A percentile compares a stretch with the other conserved stretches of the same genome.
These are phyloP conservation scores for Galeopsomyia nigrocyanea DNA, from an alignment of 2,888 invertebrate species.

Conservation along the genomic window DNA sequence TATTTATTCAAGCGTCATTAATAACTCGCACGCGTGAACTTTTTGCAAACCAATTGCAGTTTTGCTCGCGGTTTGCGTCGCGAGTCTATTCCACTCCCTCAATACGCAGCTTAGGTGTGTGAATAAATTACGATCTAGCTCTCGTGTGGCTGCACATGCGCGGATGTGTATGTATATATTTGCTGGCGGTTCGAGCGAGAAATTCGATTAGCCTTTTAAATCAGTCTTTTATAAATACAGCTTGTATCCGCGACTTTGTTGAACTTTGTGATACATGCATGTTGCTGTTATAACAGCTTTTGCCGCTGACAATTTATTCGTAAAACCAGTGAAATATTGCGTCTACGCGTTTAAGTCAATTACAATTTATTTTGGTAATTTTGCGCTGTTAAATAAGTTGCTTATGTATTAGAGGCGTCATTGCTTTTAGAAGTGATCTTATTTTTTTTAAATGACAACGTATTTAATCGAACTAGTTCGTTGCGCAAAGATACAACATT, in stretches of 20 bases:
- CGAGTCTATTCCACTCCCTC: not conserved
- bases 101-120: not conserved
- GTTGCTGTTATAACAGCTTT: not conserved
- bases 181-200: not conserved
- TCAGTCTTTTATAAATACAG: conserved; percentile 15
- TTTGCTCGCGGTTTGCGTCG: not conserved
- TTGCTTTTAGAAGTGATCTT: too few relatives aligned
- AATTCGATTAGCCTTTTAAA: conserved; percentile 40
- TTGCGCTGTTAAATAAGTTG: too few relatives aligned
- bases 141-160: not conserved
- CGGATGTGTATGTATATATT: not conserved
- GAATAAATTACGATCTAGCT: conserved; percentile 33
- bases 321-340: conserved; percentile 14
- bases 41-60: conserved; percentile 36
- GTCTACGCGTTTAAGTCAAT: too few relatives aligned
- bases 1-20: conserved; percentile 26
- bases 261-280: conserved; percentile 3
- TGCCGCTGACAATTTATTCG: not conserved
- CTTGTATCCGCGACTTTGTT: conserved; percentile 27
- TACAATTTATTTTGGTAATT: too few relatives aligned
- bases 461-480: too few relatives aligned
- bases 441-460: too few relatives aligned
- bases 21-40: conserved; percentile 18
- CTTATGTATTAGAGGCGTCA: too few relatives aligned
- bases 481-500: too few relatives aligned